Base-by-base conservation (phyloP, 2,113 vertebrate genomes). In the Notarius quadriscutis region DNA sequence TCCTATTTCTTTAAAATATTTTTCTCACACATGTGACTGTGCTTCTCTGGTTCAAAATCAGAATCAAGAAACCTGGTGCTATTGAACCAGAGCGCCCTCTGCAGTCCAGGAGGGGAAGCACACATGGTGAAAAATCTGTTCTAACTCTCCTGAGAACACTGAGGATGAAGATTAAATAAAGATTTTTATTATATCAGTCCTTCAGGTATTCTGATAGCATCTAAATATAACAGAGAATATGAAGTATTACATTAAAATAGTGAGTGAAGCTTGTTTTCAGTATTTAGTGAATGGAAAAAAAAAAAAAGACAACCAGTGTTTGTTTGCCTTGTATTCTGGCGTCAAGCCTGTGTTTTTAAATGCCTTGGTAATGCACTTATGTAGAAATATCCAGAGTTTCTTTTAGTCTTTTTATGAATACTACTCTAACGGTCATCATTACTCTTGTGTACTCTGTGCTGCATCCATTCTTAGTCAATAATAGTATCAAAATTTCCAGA, bases 311-410 rank as follows among this genome's bases (percentile, higher is more conserved):
- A 90, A 89, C 92, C 91, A 92, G 93, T 95, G 93, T 95, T 95
- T 93, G 95, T 96, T 95, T 94, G 94, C 93, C 94, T 95, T 95
- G 95, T 95, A 92, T 91, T 94, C 91, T 94, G 93, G 93, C 89
- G 89, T 92, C 84, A 93, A 86, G 93, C 91, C 92, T 87, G 91
- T 92, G 72, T 91, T 94, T 91, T 93, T 87, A 92, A 90, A 93
- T 93, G 89, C 92, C 93, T 94, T 93, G 89, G 89, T 91, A 83
- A 91, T 93, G 87, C 90, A 93, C 91, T 87, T 91, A 82, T 89
- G 92, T 90, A 88, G 86, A 87, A 89, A 88, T 89, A 92, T 91
- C 82, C 90, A 84, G 90, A 91, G 90, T 90, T 89, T 85, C 87
- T 88, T 90, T 89, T 88, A 87, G 86, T 87, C 87, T 90, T 90